Conservation (phyloP, 2,113 vertebrate genomes). For the Illadopsis cleaveri region DNA sequence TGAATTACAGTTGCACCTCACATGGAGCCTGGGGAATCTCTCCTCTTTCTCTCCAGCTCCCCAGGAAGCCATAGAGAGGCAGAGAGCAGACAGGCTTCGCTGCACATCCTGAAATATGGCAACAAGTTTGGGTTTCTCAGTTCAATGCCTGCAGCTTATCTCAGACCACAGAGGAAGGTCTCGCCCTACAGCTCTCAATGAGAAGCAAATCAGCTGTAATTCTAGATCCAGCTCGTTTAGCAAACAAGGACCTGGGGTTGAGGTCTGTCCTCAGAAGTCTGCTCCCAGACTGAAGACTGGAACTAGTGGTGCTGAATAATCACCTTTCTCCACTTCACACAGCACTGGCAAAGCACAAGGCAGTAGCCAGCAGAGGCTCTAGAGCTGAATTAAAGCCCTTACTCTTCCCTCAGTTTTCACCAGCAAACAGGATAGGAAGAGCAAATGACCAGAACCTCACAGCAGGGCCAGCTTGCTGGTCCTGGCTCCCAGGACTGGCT, state of each 20-base stretch:
- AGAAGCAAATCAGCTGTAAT: neutral
- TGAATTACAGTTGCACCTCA: conserved; percentile 39
- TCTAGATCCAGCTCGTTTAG: neutral
- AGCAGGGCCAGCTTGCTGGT: neutral
- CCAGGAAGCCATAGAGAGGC: neutral
- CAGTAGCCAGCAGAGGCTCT: neutral
- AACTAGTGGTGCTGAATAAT: neutral
- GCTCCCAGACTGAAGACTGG: neutral
- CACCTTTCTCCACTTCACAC: neutral
- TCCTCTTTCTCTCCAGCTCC: neutral
- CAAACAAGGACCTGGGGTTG: neutral
- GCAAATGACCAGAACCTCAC: neutral
- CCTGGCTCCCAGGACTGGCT: neutral
- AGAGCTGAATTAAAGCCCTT: neutral
- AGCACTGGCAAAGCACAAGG: neutral
- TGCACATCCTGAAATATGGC: neutral
- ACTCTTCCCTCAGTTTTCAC: neutral
- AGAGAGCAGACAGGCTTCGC: neutral
- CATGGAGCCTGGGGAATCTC: neutral
- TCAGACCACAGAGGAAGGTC: neutral
- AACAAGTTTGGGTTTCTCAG: neutral
- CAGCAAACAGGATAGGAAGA: neutral
- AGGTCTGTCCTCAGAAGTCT: neutral
- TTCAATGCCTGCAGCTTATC: neutral
- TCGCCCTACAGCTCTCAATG: neutral